Conservation (phyloP, 2,888 invertebrate genomes). For the Toxonevra muliebris region DNA sequence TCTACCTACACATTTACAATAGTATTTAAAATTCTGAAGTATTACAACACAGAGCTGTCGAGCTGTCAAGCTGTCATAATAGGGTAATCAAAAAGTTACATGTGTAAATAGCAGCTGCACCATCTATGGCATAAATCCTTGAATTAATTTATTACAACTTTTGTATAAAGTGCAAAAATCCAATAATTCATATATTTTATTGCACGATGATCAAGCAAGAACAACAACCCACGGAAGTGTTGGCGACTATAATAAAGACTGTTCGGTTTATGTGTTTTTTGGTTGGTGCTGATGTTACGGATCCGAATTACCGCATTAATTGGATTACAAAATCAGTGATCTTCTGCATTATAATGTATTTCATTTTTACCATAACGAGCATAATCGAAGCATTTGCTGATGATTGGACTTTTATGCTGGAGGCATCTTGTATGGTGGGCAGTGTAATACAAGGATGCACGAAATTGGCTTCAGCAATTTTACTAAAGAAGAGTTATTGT, state of each 20-base stretch:
- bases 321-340: slow-evolving; percentile 27
- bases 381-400: slow-evolving; percentile 34
- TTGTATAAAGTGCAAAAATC: no score
- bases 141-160: no score
- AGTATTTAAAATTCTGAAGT: no score
- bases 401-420: slow-evolving; percentile 40
- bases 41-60: no score
- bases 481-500: slow-evolving; percentile 15
- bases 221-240: slow-evolving; percentile 23
- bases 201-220: background rate
- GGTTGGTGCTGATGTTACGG: slow-evolving; percentile 41
- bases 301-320: slow-evolving; percentile 40
- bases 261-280: slow-evolving; percentile 30
- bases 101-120: no score
- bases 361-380: slow-evolving; percentile 35
- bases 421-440: slow-evolving; percentile 43
- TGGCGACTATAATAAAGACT: slow-evolving; percentile 31
- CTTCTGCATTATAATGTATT: slow-evolving; percentile 31
- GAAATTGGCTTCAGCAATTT: slow-evolving; percentile 39
- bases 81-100: no score
- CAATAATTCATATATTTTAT: no score
- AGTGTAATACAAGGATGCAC: slow-evolving; percentile 42
- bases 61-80: no score
- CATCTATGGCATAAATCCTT: no score
- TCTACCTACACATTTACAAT: no score